Conservation (phyloP, 2,113 vertebrate species). For the Condylura cristata region DNA sequence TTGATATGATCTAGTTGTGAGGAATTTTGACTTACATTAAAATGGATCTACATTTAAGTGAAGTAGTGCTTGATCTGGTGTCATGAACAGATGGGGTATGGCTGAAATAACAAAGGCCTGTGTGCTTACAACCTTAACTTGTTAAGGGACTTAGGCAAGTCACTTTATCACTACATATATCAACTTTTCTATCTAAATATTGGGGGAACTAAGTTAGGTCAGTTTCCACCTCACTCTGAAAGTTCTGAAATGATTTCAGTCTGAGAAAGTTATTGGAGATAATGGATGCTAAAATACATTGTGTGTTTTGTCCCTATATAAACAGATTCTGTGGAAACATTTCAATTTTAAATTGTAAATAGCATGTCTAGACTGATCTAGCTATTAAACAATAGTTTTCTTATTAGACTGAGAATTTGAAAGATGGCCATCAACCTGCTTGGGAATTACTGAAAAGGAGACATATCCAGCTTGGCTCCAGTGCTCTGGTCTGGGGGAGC, state of each 20-base stretch:
- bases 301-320: not conserved
- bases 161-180: not conserved
- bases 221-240: not conserved
- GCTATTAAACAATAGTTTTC: slow-evolving; percentile 31
- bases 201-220: not conserved
- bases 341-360: slow-evolving; percentile 41
- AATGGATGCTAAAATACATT: not conserved
- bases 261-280: not conserved
- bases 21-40: not conserved
- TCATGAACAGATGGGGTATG: not conserved
- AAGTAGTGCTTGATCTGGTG: not conserved
- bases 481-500: not conserved
- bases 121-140: fast-evolving
- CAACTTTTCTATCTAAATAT: not conserved
- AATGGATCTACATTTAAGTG: not conserved
- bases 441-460: not conserved
- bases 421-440: not conserved
- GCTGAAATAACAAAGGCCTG: not conserved
- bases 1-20: not conserved
- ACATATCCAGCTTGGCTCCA: not conserved
- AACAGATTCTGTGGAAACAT: not conserved
- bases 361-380: not conserved
- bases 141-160: not conserved
- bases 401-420: not conserved
- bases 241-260: not conserved